Conservation (phyloP, 1,140 invertebrate species). For the Pseudomyrmex sp. region DNA sequence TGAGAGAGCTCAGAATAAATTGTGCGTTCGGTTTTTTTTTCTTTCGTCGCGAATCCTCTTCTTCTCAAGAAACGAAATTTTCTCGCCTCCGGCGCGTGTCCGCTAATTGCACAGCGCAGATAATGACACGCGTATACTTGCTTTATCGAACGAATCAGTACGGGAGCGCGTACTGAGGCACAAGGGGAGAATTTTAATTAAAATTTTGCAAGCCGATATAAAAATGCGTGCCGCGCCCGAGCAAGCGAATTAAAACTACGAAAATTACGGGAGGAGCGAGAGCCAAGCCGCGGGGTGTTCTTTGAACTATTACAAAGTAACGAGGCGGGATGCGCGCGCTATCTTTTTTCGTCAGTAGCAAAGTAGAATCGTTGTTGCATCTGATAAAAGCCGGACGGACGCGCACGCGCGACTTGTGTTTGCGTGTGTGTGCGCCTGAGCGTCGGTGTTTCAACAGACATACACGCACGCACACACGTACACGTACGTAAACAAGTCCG, state of each 20-base stretch:
- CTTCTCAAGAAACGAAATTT: neutral
- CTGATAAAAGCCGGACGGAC: constrained; percentile 42
- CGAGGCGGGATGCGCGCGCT: constrained; percentile 33
- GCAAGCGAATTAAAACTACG: constrained; percentile 45
- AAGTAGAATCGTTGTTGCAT: constrained; percentile 57
- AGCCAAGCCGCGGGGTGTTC: constrained; percentile 21
- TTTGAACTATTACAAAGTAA: constrained; percentile 56
- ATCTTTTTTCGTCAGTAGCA: constrained; percentile 45
- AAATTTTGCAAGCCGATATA: constrained; percentile 44
- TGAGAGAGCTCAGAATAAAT: neutral
- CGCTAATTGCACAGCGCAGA: constrained; percentile 20
- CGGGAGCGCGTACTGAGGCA: neutral
- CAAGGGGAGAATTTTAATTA: constrained; percentile 55
- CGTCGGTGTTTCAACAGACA: neutral
- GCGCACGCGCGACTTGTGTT: neutral
- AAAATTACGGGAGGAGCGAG: constrained; percentile 34
- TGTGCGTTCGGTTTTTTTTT: constrained; percentile 9
- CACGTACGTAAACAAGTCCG: constrained; percentile 25
- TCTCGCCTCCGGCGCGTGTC: constrained; percentile 4
- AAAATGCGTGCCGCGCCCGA: constrained; percentile 7
- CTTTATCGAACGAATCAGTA: constrained; percentile 59
- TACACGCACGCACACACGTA: too few species aligned
- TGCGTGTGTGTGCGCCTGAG: too few species aligned
- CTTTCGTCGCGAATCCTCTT: constrained; percentile 8
- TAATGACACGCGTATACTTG: constrained; percentile 57